Percentiles rank a stretch among this genome's conserved stretches.
phyloP scores from a whole-genome alignment of 2,113 vertebrate genomes.

The Calcarius ornatus region DNA sequence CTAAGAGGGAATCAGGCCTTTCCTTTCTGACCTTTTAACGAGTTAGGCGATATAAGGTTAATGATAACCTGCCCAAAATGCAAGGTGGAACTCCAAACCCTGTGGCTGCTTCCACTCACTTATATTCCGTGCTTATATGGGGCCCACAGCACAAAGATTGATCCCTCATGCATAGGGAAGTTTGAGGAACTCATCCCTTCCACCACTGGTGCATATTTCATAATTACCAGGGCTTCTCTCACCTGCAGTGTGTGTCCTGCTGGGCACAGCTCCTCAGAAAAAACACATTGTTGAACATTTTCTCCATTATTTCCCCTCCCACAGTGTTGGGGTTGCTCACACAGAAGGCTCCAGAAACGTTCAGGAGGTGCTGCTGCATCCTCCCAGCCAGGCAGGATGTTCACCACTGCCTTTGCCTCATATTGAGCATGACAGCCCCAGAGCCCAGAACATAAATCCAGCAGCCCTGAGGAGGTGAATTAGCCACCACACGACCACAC shows the following conservation, averaged over 20 bases:
- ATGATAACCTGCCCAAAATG: background rate
- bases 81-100: background rate
- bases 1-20: background rate
- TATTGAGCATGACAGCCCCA: background rate
- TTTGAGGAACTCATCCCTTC: background rate
- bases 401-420: fast-evolving
- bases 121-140: background rate
- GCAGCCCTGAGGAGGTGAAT: background rate
- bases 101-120: background rate
- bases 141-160: background rate
- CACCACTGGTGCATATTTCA: fast-evolving
- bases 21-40: background rate
- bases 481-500: background rate
- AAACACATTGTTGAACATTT: fast-evolving
- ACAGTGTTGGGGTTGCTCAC: background rate
- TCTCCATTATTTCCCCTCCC: background rate
- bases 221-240: background rate
- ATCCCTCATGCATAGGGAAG: background rate
- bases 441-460: background rate
- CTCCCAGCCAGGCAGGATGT: fast-evolving
- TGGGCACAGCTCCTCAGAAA: background rate
- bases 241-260: background rate
- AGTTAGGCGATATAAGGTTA: background rate
- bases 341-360: background rate
- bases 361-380: background rate